These are phyloP conservation scores for Eumacrocentrus americanus DNA, from an alignment of 2,888 invertebrate species.

Conservation along the genomic window DNA sequence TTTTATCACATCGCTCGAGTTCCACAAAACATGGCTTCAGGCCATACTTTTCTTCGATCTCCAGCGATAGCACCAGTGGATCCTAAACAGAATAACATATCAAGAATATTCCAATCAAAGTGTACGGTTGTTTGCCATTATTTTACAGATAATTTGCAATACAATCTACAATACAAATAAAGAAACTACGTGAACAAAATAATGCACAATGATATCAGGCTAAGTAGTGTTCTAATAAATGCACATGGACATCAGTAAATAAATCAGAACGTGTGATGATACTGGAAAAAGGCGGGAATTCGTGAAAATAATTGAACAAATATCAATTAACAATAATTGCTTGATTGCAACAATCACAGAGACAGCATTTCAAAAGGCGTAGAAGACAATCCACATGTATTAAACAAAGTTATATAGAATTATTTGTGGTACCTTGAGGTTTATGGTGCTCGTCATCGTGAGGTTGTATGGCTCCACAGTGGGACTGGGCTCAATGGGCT, in stretches of 20 bases:
- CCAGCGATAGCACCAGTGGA: slow-evolving; percentile 9
- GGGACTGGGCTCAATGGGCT: background rate
- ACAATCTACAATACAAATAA: background rate
- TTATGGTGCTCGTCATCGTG: slow-evolving; percentile 1
- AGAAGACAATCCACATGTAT: too few species aligned
- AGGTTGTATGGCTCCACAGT: background rate
- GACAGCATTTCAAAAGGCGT: too few species aligned
- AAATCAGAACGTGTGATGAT: background rate
- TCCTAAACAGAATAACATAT: slow-evolving; percentile 12
- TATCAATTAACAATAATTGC: background rate
- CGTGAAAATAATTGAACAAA: background rate
- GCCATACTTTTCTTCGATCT: slow-evolving; percentile 37
- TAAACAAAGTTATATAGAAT: background rate
- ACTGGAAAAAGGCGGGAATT: background rate
- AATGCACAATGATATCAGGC: background rate
- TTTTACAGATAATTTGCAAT: background rate
- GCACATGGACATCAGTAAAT: background rate
- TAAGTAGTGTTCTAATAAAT: background rate
- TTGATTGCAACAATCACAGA: background rate
- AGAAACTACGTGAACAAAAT: background rate
- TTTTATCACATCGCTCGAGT: slow-evolving; percentile 56
- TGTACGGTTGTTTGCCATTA: background rate
- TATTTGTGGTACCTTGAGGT: slow-evolving; percentile 14
- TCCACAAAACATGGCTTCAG: slow-evolving; percentile 45
- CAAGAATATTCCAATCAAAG: background rate